Base-by-base conservation (phyloP, 2,797 vertebrate genomes). In the Hozukius guyotensis region DNA sequence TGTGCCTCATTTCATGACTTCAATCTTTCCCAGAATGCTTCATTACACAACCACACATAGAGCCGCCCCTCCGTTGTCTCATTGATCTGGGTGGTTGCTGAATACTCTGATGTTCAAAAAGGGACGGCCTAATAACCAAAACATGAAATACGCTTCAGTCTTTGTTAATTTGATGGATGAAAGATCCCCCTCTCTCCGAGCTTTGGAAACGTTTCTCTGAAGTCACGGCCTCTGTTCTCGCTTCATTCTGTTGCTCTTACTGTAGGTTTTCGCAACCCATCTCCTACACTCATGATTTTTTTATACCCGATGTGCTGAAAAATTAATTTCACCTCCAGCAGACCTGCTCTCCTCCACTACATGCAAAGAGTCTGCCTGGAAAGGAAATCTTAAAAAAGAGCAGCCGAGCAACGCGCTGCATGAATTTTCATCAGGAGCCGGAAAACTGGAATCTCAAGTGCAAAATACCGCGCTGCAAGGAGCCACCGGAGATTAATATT, bases 281-380 rank as follows among this genome's bases (percentile, higher is more conserved):
- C 93, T 92, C 93, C 92, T 87, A 80, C 62, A 83, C 87, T 95
- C 93, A 94, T 94, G 89, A 94, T 89, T 96, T 94, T 95, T 95
- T 96, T 92, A 95, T 95, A 83, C 59, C 77, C 72, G 2, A 81
- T 85, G 89, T 93, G 88, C 87, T 96, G 91, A 95, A 96, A 95
- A 94, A 94, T 95, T 92, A 60, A 96, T 96, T 94, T 94, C 92
- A 92, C 91, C 92, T 94, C 93, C 87, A 95, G 94, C 90, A 89
- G 92, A 95, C 94, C 93, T 92, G 92, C 83, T 88, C 90, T 92
- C 87, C 88, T 82, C 82, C 34, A 88, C 94, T 93, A 82, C 60
- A 13, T 93, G 91, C 83, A 72, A 85, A 92, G 87, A 92, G 74
- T 85, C 91, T 89, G 83, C 75, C 83, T 81, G 78, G 77, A 77